Conservation (phyloP, 2,888 invertebrate species). For the Standfussiana lucernea region DNA sequence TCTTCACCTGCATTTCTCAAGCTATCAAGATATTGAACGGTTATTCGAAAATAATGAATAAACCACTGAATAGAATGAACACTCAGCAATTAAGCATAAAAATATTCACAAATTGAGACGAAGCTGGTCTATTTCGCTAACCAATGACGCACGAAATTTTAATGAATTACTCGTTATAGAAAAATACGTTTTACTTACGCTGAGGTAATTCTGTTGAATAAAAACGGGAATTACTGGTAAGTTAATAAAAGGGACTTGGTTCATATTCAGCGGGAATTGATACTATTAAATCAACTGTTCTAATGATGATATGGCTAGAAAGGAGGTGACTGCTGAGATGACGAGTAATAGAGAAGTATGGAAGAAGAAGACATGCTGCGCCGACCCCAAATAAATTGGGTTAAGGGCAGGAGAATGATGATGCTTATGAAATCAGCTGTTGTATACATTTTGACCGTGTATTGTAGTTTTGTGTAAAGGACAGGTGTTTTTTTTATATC, state of each 20-base stretch:
- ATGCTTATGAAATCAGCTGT: no score
- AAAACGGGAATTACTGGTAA: constrained; percentile 54
- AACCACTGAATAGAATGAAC: constrained; percentile 33
- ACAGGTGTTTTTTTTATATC: no score
- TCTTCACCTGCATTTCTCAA: constrained; percentile 37
- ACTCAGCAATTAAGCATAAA: constrained; percentile 40
- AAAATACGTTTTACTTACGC: constrained; percentile 54
- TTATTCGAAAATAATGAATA: constrained; percentile 54
- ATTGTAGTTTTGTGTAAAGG: no score
- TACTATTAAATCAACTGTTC: background rate
- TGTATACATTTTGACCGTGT: background rate
- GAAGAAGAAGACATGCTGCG: no score
- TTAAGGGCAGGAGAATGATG: no score
- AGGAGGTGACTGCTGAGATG: no score
- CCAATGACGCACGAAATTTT: constrained; percentile 50
- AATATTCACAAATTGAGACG: constrained; percentile 30
- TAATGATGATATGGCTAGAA: no score
- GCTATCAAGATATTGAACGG: constrained; percentile 31
- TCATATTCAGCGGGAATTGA: background rate
- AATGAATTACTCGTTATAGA: constrained; percentile 40
- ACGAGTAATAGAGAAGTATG: no score
- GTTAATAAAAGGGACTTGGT: constrained; percentile 17
- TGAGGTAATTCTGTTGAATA: constrained; percentile 5
- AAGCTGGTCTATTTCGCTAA: constrained; percentile 34
- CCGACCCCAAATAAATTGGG: no score